These are phyloP conservation scores for Dendrolimus houi DNA, from an alignment of 2,888 invertebrate genomes.

Conservation along the genomic window DNA sequence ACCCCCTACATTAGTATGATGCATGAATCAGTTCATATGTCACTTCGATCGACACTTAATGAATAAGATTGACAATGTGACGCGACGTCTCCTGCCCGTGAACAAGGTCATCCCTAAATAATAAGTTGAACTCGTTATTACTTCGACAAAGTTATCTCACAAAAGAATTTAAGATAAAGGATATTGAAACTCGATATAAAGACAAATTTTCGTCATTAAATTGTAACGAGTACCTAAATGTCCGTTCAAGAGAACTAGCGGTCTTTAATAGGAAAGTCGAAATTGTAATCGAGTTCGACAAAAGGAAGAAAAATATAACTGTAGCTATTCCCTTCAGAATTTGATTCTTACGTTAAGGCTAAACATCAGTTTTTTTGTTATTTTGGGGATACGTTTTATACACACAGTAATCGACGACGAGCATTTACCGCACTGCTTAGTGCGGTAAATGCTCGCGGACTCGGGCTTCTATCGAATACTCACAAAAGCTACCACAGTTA, in stretches of 20 bases:
- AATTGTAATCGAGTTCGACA: not conserved
- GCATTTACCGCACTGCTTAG: too few species aligned
- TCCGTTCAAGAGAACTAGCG: not conserved
- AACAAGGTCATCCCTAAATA: not conserved
- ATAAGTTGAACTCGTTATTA: not conserved
- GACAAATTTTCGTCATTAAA: not conserved
- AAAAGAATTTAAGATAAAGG: not conserved
- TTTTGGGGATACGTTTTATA: too few species aligned
- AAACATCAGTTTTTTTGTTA: too few species aligned
- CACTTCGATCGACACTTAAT: constrained; percentile 2
- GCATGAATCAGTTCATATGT: too few species aligned
- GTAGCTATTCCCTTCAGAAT: too few species aligned
- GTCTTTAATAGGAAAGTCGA: not conserved
- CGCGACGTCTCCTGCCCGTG: not conserved
- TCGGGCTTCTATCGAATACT: too few species aligned
- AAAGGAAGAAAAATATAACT: not conserved
- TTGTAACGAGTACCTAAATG: not conserved
- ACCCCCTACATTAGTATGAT: too few species aligned
- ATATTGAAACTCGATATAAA: not conserved
- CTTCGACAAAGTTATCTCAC: not conserved
- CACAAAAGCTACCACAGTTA: too few species aligned
- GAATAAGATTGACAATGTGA: not conserved
- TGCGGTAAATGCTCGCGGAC: too few species aligned
- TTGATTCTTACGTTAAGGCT: too few species aligned
- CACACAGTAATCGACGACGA: too few species aligned